These are phyloP conservation scores for Capitella teleta DNA, from an alignment of 1,140 invertebrate species.

Conservation along the genomic window DNA sequence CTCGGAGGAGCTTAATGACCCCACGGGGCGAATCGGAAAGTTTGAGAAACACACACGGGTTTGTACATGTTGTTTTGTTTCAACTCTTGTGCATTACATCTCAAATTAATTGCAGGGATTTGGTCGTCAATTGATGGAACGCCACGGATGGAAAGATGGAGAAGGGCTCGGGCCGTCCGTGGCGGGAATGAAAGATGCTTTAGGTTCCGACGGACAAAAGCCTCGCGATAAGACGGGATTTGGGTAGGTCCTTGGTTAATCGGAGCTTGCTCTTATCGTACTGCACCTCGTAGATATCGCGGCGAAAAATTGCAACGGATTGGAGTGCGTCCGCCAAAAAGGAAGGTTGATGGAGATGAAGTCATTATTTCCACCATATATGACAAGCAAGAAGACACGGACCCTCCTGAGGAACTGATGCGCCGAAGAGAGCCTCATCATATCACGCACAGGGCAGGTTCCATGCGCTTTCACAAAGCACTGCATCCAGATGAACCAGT, in stretches of 20 bases:
- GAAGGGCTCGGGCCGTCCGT: slow-evolving; percentile 42
- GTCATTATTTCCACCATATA: slow-evolving; percentile 27
- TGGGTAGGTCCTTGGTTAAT: slow-evolving; percentile 19
- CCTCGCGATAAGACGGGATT: slow-evolving; percentile 33
- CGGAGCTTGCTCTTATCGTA: neutral
- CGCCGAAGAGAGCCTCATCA: slow-evolving; percentile 22
- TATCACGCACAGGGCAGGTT: slow-evolving; percentile 26
- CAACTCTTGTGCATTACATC: neutral
- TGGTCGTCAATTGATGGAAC: slow-evolving; percentile 46
- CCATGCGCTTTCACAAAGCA: too few relatives aligned
- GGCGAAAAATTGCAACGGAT: slow-evolving; percentile 18
- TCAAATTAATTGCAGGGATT: slow-evolving; percentile 18
- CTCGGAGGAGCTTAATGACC: slow-evolving; percentile 13
- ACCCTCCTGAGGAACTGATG: slow-evolving; percentile 21
- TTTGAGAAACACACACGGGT: slow-evolving; percentile 46
- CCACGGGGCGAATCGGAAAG: slow-evolving; percentile 22
- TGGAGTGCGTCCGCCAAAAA: slow-evolving; percentile 8
- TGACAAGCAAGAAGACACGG: slow-evolving; percentile 22
- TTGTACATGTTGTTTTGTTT: neutral
- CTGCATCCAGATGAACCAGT: too few relatives aligned
- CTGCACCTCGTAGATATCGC: slow-evolving; percentile 15
- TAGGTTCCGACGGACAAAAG: slow-evolving; percentile 38
- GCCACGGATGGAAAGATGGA: slow-evolving; percentile 50
- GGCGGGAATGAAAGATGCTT: slow-evolving; percentile 30
- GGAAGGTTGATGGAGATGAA: slow-evolving; percentile 7